Percentiles rank a stretch among this genome's conserved stretches.
Evolutionary conservation across 2,888 invertebrate genomes (phyloP).

Genomic region (Sicus ferrugineus): DNA sequence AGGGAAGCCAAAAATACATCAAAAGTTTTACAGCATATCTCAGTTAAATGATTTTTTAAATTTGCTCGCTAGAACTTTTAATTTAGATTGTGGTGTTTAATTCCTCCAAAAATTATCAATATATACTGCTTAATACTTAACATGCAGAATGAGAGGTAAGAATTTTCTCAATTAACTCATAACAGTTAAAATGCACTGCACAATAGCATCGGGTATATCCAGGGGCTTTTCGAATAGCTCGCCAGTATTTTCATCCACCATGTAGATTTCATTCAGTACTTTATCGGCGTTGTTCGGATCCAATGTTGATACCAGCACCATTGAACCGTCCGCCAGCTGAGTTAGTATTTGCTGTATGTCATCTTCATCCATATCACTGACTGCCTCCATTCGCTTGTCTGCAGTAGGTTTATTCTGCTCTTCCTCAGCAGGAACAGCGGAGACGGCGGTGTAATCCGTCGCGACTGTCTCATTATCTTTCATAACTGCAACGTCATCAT

Average conservation of each 20-base stretch:
- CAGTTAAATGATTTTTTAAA: no score
- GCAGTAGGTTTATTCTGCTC: not conserved
- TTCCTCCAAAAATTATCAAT: no score
- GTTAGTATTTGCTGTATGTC: slow-evolving; percentile 57
- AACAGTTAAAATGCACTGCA: slow-evolving; percentile 59
- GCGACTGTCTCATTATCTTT: slow-evolving; percentile 35
- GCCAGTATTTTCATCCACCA: slow-evolving; percentile 57
- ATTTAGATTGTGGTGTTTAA: no score
- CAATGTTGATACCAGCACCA: slow-evolving; percentile 60
- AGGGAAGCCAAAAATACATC: no score
- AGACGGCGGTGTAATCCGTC: not conserved
- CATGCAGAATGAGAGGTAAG: no score
- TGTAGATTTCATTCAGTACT: slow-evolving; percentile 61
- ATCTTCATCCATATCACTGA: slow-evolving; percentile 46
- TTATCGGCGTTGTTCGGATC: slow-evolving; percentile 55
- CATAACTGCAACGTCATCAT: slow-evolving; percentile 43
- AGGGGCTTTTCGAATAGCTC: slow-evolving; percentile 60
- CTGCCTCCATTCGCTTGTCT: not conserved
- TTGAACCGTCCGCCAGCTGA: slow-evolving; percentile 57
- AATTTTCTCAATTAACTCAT: slow-evolving; percentile 47
- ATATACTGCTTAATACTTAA: no score
- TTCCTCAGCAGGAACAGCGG: no score
- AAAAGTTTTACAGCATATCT: no score
- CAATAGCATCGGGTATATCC: slow-evolving; percentile 60
- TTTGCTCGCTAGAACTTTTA: no score